Base-by-base conservation (phyloP, 2,888 invertebrate genomes). In the Yponomeuta cagnagella region DNA sequence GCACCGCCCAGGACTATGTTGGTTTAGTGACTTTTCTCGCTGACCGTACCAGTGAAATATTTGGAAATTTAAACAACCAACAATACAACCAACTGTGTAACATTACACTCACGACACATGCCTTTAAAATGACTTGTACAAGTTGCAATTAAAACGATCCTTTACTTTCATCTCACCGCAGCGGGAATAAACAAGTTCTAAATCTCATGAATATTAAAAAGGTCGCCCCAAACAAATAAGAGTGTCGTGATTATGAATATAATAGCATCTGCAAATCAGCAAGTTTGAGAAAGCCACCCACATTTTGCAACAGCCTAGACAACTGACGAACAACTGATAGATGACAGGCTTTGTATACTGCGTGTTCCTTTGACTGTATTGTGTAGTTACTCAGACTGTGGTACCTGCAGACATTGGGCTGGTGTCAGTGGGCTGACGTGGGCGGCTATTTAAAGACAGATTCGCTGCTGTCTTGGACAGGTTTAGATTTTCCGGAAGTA, bases 221-320 rank as follows among this genome's bases (percentile, higher is more conserved):
- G 73, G 43, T 68, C 71, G 15, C 63, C 64, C 68, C 63, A 72
- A 66, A 72, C 71, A 48, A 75, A 76, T 75, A 77, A 73, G 75
- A 74, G 72, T 69, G 73, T 69, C 52, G 33, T 71, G 70, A 75
- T 73, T 74, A 75, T 70, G 75, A 72, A 77, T 74, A 74, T 74
- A 74, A 75, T 75, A 63, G 74, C 73, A 73, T 74, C 73, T 73
- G 74, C 75, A 76, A 76, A 76, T 76, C 75, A 73, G 65, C 74
- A 69, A 70, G 70, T 70, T 67, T 68, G 69, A 63, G 66, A 72
- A 74, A 73, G 73, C 70, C 68, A 58, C 52, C 52, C 72, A 70
- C 75, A 75, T 73, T 71, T 73, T 75, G 75, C 75, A 74, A 71
- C 52, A 72, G 72, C 52, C 58, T 73, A 72, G 71, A 64, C 70